A percentile compares a stretch with the other conserved stretches of the same genome.
phyloP scores from a whole-genome alignment of 2,113 vertebrate species.

The Thalassarche chlororhynchos region DNA sequence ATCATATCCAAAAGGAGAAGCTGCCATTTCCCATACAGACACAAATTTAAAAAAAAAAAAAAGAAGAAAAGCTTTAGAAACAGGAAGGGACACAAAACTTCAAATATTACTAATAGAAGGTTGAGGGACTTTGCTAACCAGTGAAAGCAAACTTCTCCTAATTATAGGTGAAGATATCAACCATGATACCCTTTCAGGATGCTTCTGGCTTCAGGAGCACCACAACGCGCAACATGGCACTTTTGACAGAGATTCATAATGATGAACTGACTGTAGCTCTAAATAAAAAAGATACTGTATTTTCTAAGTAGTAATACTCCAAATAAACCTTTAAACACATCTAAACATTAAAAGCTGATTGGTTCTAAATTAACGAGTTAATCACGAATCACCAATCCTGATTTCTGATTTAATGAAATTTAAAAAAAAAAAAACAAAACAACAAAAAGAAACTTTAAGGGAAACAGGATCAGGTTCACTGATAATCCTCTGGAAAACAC shows the following conservation, averaged over 20 bases:
- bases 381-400: not conserved
- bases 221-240: rapidly evolving
- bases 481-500: not conserved
- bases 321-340: not conserved
- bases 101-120: not conserved
- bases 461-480: not conserved
- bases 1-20: not conserved
- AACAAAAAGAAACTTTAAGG: not conserved
- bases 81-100: not conserved
- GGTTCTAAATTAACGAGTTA: not conserved
- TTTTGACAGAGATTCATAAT: not conserved
- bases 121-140: not conserved
- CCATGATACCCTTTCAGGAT: not conserved
- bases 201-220: not conserved
- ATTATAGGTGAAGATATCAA: not conserved
- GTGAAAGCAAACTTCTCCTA: not conserved
- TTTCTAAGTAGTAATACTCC: not conserved
- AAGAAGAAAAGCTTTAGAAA: not conserved
- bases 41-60: not conserved
- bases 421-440: not conserved
- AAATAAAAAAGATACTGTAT: not conserved
- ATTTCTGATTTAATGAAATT: not conserved
- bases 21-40: not conserved
- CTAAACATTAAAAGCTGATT: not conserved
- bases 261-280: not conserved